These are phyloP conservation scores for Hedya salicella DNA, from an alignment of 2,888 invertebrate species.

Conservation along the genomic window DNA sequence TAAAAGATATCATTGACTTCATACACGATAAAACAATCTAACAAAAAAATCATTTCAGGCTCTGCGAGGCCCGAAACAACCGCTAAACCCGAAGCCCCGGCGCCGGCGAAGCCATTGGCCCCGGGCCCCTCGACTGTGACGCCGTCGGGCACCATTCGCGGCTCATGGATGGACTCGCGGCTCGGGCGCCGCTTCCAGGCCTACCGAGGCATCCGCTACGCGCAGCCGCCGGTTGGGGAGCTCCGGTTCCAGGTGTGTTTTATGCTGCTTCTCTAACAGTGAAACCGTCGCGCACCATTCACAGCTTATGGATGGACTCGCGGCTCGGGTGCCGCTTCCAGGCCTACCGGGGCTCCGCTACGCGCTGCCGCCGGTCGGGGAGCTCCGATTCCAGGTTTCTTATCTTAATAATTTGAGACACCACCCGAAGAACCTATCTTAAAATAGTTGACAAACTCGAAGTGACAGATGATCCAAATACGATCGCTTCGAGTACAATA, in stretches of 20 bases:
- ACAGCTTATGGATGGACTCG: constrained; percentile 67
- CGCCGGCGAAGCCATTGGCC: background rate
- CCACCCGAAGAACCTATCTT: too few species aligned
- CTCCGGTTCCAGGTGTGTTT: constrained; percentile 66
- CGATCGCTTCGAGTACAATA: too few species aligned
- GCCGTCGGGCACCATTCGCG: constrained; percentile 66
- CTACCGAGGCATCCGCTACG: constrained; percentile 50
- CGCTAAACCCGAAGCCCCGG: background rate
- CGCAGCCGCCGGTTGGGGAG: constrained; percentile 52
- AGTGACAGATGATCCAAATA: too few species aligned
- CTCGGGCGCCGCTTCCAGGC: constrained; percentile 68
- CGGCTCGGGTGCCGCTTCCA: constrained; percentile 66
- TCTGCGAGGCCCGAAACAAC: background rate
- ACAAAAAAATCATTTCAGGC: constrained; percentile 7
- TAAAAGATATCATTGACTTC: too few species aligned
- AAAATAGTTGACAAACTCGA: too few species aligned
- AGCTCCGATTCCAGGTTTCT: constrained; percentile 68
- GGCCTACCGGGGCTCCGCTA: constrained; percentile 76
- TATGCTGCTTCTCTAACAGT: constrained; percentile 48
- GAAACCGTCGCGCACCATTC: constrained; percentile 63
- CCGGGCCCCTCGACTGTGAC: constrained; percentile 48
- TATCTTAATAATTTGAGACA: background rate
- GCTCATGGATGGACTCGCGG: constrained; percentile 67
- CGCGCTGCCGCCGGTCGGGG: constrained; percentile 69
- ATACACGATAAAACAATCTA: background rate